phyloP scores from a whole-genome alignment of 2,888 invertebrate species.

The Pterostichus niger region DNA sequence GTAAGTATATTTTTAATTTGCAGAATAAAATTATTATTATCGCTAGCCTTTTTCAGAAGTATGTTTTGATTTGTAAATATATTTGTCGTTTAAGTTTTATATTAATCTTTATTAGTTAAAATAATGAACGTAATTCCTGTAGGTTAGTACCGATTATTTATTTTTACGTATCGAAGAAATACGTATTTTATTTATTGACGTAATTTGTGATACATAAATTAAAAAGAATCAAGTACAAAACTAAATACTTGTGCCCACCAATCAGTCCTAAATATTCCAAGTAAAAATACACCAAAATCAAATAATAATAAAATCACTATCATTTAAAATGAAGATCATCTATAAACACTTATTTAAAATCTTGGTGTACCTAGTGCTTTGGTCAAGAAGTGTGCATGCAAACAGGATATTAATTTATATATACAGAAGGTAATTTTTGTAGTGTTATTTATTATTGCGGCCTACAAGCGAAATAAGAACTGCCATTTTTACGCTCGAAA shows the following conservation, averaged over 20 bases:
- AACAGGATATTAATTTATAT: conserved; percentile 44
- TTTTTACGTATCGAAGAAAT: conserved; percentile 39
- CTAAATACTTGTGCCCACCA: conserved; percentile 51
- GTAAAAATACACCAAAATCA: conserved; percentile 38
- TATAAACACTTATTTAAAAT: conserved; percentile 49
- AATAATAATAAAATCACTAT: conserved; percentile 35
- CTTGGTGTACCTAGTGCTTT: conserved; percentile 60
- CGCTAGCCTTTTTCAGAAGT: too few species aligned
- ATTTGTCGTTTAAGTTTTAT: not conserved
- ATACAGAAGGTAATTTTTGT: conserved; percentile 46
- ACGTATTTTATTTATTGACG: conserved; percentile 33
- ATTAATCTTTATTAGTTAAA: not conserved
- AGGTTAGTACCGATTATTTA: conserved; percentile 22
- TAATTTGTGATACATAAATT: conserved; percentile 47
- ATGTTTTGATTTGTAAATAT: conserved; percentile 34
- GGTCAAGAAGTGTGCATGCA: conserved; percentile 59
- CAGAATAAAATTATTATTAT: not conserved
- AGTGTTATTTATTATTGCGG: conserved; percentile 57
- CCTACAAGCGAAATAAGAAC: conserved; percentile 56
- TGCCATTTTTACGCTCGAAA: conserved; percentile 58
- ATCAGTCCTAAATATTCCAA: conserved; percentile 22
- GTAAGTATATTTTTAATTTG: not conserved
- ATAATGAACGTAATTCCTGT: conserved; percentile 10
- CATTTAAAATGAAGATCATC: conserved; percentile 45
- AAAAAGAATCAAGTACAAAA: conserved; percentile 48